A percentile compares a stretch with the other conserved stretches of the same genome.
Conservation (phyloP, 2,113 vertebrate genomes). For the Lepus americanus region DNA sequence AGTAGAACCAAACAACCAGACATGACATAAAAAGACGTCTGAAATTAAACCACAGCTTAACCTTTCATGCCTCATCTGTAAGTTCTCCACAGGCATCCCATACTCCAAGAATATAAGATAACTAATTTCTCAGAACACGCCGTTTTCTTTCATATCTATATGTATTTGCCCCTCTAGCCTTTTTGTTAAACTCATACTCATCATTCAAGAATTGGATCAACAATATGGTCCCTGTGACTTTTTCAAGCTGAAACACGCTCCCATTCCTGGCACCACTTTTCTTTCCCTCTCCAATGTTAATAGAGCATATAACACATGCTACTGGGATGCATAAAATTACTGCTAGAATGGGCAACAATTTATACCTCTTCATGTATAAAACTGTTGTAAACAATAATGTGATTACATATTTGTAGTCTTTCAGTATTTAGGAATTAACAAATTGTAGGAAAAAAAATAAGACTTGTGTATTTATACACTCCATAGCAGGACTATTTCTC, state of each 20-base stretch:
- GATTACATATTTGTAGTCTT: neutral
- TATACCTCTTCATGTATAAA: neutral
- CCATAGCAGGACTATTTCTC: neutral
- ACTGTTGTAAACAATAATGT: neutral
- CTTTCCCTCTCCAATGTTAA: neutral
- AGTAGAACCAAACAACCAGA: neutral
- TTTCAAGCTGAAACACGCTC: neutral
- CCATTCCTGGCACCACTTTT: neutral
- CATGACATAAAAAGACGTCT: neutral
- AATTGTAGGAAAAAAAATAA: neutral
- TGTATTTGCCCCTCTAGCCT: neutral
- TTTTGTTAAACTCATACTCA: constrained; percentile 31
- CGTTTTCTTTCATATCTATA: neutral
- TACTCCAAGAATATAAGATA: neutral
- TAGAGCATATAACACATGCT: neutral
- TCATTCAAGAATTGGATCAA: constrained; percentile 26
- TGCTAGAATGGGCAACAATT: neutral
- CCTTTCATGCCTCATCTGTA: neutral
- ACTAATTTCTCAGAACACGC: neutral
- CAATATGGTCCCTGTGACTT: neutral
- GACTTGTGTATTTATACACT: neutral
- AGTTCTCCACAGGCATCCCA: neutral
- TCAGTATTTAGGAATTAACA: neutral
- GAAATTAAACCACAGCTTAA: neutral
- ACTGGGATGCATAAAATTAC: neutral